phyloP scores from a whole-genome alignment of 53 echinoderm and acorn worm genomes.

The Arbacia lixula region DNA sequence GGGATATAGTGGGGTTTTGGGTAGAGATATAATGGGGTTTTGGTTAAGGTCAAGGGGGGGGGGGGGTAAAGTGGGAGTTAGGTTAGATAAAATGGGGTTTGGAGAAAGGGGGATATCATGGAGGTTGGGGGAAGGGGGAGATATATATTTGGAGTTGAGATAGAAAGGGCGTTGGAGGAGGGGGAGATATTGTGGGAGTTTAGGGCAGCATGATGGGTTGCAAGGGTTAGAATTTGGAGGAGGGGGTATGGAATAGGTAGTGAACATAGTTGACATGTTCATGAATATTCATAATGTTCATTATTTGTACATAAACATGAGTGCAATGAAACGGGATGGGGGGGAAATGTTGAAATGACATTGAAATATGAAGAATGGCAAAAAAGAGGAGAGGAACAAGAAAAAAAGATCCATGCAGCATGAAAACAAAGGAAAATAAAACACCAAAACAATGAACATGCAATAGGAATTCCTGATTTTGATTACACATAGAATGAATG shows the following conservation, averaged over 20 bases:
- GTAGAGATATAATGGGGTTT: not conserved
- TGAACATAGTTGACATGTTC: not conserved
- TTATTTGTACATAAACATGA: no score
- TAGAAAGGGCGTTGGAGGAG: not conserved
- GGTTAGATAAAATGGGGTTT: not conserved
- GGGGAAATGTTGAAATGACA: no score
- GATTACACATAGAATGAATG: no score
- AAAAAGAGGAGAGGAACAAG: not conserved
- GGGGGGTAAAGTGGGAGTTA: not conserved
- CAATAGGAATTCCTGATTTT: not conserved
- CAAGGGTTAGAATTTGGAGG: slow-evolving; percentile 1
- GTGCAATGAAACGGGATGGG: no score
- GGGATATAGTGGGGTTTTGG: not conserved
- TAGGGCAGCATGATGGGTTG: no score
- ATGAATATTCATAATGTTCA: no score
- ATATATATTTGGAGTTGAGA: not conserved
- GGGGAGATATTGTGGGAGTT: not conserved
- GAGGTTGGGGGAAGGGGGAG: not conserved
- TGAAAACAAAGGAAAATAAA: slow-evolving; percentile 16
- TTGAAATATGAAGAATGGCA: not conserved
- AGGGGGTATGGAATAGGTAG: not conserved
- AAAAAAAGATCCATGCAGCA: slow-evolving; percentile 44
- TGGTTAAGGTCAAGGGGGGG: not conserved
- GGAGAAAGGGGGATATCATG: not conserved
- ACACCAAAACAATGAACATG: not conserved